Percentiles rank a stretch among this genome's conserved stretches.
These are phyloP conservation scores for Tenthredo livida DNA, from an alignment of 2,888 invertebrate species.

Conservation along the genomic window DNA sequence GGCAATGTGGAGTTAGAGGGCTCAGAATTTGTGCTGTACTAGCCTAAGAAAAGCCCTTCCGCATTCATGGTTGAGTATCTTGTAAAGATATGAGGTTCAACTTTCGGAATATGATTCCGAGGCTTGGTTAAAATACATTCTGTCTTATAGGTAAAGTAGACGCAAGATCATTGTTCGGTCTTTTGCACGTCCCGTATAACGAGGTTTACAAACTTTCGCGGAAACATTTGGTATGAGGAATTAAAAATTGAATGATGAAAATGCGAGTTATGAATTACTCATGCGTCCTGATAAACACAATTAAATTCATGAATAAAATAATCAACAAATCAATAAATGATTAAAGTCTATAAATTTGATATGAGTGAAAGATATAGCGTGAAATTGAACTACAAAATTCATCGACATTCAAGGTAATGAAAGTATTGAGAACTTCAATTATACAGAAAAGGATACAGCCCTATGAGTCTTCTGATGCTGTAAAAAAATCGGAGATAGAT, in stretches of 20 bases:
- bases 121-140: background rate
- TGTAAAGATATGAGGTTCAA: background rate
- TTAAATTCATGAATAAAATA: background rate
- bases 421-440: background rate
- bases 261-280: too few species aligned
- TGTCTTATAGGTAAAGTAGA: background rate
- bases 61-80: slow-evolving; percentile 23
- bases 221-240: background rate
- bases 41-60: slow-evolving; percentile 1
- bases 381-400: background rate
- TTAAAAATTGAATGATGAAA: background rate
- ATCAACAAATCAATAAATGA: background rate
- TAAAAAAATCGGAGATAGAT: background rate
- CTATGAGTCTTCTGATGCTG: background rate
- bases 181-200: background rate
- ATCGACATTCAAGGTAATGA: background rate
- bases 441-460: background rate
- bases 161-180: background rate
- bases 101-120: background rate
- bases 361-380: background rate
- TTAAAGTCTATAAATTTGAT: background rate
- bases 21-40: slow-evolving; percentile 16
- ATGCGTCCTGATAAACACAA: background rate
- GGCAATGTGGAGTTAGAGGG: slow-evolving; percentile 10
- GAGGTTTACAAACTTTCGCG: background rate